Percentiles rank a stretch among this genome's conserved stretches.
These are phyloP conservation scores for Pristionchus entomophagus DNA, from an alignment of 2,888 invertebrate genomes.

Conservation along the genomic window DNA sequence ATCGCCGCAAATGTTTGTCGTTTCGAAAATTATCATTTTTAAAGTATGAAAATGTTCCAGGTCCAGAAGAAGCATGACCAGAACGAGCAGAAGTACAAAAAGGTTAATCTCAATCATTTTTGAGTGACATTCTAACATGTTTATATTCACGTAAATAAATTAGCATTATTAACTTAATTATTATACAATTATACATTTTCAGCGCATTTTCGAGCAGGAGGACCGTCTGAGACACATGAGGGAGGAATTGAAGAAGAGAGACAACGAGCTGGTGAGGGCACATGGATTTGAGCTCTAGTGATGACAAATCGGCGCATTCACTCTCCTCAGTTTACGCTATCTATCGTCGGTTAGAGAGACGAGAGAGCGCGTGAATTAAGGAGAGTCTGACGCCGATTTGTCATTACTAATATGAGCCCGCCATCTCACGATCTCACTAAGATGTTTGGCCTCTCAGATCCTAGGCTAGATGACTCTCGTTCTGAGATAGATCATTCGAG, in stretches of 20 bases:
- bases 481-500: too few relatives aligned
- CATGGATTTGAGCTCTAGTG: neutral
- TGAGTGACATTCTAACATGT: too few relatives aligned
- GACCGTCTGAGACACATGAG: neutral
- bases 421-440: too few relatives aligned
- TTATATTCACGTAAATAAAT: neutral
- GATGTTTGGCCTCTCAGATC: too few relatives aligned
- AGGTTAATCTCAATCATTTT: too few relatives aligned
- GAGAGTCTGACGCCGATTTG: too few relatives aligned
- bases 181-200: neutral
- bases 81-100: neutral
- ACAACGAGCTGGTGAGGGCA: neutral
- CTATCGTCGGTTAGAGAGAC: too few relatives aligned
- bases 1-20: neutral
- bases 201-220: neutral
- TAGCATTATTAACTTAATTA: neutral
- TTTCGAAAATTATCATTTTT: neutral
- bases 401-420: too few relatives aligned
- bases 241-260: neutral
- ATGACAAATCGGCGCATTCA: too few relatives aligned
- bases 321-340: too few relatives aligned
- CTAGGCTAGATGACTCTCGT: too few relatives aligned
- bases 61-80: neutral
- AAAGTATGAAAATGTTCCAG: neutral
- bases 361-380: too few relatives aligned